A percentile compares a stretch with the other conserved stretches of the same genome.
phyloP scores from a whole-genome alignment of 64 coral and sea anemone species.

The Pocillopora verrucosa region DNA sequence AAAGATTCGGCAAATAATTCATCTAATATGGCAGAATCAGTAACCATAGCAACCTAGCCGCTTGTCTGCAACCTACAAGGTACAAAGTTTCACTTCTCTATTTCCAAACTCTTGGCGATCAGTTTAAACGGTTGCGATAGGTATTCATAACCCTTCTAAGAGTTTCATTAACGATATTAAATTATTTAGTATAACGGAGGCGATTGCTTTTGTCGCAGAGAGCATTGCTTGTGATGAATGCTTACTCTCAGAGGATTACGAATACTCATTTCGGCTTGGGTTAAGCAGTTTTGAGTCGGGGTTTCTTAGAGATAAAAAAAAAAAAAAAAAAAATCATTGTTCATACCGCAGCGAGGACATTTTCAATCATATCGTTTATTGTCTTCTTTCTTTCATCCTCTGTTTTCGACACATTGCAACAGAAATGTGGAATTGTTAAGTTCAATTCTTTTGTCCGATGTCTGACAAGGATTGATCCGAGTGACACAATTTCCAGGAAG shows the following conservation, averaged over 20 bases:
- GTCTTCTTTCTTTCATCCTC: too few relatives aligned
- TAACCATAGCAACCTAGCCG: not conserved
- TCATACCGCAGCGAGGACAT: not conserved
- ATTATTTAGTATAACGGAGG: not conserved
- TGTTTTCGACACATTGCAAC: not conserved
- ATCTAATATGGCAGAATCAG: not conserved
- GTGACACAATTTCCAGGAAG: not conserved
- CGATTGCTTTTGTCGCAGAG: not conserved
- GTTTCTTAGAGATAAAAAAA: not conserved
- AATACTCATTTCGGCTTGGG: not conserved
- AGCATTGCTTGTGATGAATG: not conserved
- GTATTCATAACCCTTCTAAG: not conserved
- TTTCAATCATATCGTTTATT: not conserved
- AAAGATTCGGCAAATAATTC: not conserved
- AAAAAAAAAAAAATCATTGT: too few relatives aligned
- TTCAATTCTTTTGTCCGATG: not conserved
- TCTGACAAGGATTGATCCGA: conserved; percentile 1
- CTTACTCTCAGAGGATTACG: not conserved
- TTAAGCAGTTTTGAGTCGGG: not conserved
- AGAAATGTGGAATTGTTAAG: not conserved
- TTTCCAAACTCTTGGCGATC: not conserved
- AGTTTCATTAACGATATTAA: not conserved
- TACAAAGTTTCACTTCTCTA: not conserved
- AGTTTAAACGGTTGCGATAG: not conserved
- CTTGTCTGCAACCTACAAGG: not conserved